These are phyloP conservation scores for Bombus polaris DNA, from an alignment of 1,140 invertebrate species.

Conservation along the genomic window DNA sequence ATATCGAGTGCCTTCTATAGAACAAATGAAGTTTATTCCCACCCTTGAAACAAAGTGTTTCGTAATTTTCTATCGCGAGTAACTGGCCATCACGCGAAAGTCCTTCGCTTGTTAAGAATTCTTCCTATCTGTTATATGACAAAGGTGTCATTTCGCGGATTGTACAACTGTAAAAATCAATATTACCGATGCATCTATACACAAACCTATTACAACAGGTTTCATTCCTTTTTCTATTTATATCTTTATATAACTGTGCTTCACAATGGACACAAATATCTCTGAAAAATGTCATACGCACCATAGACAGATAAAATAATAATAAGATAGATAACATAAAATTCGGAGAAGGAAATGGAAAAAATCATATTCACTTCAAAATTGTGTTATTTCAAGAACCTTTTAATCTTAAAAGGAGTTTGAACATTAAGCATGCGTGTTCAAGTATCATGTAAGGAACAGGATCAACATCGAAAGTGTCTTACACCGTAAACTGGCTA, in stretches of 20 bases:
- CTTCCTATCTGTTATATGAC: constrained; percentile 23
- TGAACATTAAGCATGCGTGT: not conserved
- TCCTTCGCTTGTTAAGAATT: constrained; percentile 45
- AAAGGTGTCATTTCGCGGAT: constrained; percentile 2
- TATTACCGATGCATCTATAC: not conserved
- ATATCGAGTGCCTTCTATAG: constrained; percentile 10
- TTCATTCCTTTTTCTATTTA: not conserved
- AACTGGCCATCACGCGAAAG: constrained; percentile 29
- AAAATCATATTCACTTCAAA: not conserved
- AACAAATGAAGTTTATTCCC: constrained; percentile 39
- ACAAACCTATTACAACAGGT: not conserved
- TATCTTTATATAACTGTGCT: not conserved
- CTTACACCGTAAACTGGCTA: not conserved
- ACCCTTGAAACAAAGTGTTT: constrained; percentile 50
- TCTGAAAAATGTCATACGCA: too few relatives aligned
- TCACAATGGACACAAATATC: not conserved
- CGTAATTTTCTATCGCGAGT: constrained; percentile 46
- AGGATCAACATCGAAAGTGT: not conserved
- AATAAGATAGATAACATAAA: not conserved
- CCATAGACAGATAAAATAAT: not conserved
- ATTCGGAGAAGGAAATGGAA: not conserved
- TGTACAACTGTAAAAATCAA: not conserved
- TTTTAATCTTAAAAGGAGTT: not conserved
- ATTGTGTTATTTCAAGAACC: not conserved
- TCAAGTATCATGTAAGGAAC: not conserved